These are phyloP conservation scores for Aspidapion aeneum DNA, from an alignment of 2,888 invertebrate species.

Conservation along the genomic window DNA sequence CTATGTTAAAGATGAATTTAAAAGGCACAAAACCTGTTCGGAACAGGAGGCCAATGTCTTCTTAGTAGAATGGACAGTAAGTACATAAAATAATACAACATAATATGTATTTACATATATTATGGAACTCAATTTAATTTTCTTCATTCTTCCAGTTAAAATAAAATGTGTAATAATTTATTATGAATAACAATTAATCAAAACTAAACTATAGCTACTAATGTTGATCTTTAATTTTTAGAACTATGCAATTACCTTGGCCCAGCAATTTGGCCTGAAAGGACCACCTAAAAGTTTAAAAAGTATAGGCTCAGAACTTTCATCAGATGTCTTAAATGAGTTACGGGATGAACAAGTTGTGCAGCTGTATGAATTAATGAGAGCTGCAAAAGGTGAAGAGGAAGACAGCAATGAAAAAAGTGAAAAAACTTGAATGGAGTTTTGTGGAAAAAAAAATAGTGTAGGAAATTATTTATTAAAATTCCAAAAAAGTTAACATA, in stretches of 20 bases:
- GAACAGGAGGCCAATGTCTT: slow-evolving; percentile 70
- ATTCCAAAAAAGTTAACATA: no score
- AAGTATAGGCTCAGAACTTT: slow-evolving; percentile 61
- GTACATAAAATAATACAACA: slow-evolving; percentile 27
- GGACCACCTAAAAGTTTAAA: slow-evolving; percentile 52
- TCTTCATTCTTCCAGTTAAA: slow-evolving; percentile 8
- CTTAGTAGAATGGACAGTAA: slow-evolving; percentile 86
- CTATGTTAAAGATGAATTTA: slow-evolving; percentile 71
- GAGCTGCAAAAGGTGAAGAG: slow-evolving; percentile 55
- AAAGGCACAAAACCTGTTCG: slow-evolving; percentile 72
- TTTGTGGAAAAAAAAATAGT: no score
- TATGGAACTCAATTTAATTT: no score
- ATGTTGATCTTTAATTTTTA: no score
- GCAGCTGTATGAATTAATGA: slow-evolving; percentile 79
- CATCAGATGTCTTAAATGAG: slow-evolving; percentile 60
- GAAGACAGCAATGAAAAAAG: no score
- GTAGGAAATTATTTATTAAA: no score
- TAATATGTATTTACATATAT: slow-evolving; percentile 3
- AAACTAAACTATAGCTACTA: no score
- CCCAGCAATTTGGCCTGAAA: slow-evolving; percentile 60
- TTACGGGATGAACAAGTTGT: slow-evolving; percentile 80
- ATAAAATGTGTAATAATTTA: slow-evolving; percentile 1
- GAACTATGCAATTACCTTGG: slow-evolving; percentile 74
- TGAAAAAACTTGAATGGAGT: no score
- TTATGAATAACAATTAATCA: not conserved